Evolutionary conservation across 2,113 vertebrate genomes (phyloP), one percentile per base, ranked within the genome.

Genomic region (Vimba vimba): DNA sequence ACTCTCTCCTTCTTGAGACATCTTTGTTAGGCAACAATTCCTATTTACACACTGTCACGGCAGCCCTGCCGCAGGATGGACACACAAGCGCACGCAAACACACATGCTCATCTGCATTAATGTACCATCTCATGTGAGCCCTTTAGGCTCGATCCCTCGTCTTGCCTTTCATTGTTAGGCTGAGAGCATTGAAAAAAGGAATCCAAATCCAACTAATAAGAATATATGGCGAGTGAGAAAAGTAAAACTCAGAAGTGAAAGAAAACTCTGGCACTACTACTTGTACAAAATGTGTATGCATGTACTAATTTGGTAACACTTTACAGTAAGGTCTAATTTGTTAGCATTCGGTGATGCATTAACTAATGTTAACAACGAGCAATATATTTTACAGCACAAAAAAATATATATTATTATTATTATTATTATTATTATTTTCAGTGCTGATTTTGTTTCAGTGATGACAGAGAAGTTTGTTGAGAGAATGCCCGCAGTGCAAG

Each of bases 171-270:
- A 62, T 76, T 36, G 60, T 27, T 52, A 55, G 33, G 78, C 64
- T 39, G 36, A 66, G 12, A 50, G 76, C 81, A 50, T 13, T 7
- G 6, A 59, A 82, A 90, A 86, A 90, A 86, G 86, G 4, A 57
- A 69, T 79, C 73, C 15, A 60, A 85, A 86, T 89, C 10, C 66
- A 87, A 6, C 64, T 86, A 66, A 87, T 89, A 90, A 85, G 23
- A 77, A 87, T 59, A 83, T 50, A 43, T 81, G 36, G 36, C 43
- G 59, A 83, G 50, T 71, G 36, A 79, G 50, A 60, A 78, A 25
- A 9, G 21, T 25, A 25, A 8, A 71, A n/a, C 12, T 73, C 52
- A 33, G 47, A 27, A 30, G 47, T 55, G 45, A 64, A 52, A 64
- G 36, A 52, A 45, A n/a, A 21, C 27, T 33, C 8, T 30, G 52